Conservation (phyloP, 2,797 vertebrate species). For the Diplodus sargus region DNA sequence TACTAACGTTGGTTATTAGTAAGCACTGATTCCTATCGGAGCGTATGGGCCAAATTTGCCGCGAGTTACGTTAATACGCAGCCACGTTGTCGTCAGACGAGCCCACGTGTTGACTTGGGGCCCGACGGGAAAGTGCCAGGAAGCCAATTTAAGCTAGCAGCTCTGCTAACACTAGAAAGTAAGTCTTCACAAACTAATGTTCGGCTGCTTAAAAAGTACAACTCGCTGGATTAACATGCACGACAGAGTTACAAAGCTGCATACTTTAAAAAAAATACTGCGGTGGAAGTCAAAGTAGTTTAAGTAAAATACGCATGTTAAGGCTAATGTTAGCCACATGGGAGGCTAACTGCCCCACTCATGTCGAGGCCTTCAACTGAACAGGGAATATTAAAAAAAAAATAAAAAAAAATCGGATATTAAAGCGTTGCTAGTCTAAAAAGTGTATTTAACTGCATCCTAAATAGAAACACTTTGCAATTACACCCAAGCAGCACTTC, state of each 20-base stretch:
- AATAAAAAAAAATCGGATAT: neutral
- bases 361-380: slow-evolving; percentile 7
- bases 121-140: neutral
- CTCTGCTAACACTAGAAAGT: neutral
- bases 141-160: slow-evolving; percentile 48
- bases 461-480: fast-evolving
- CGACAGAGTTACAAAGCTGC: fast-evolving
- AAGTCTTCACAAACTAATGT: fast-evolving
- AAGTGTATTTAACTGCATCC: fast-evolving
- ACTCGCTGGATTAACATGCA: fast-evolving
- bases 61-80: neutral
- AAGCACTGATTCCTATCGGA: fast-evolving
- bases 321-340: slow-evolving; percentile 23
- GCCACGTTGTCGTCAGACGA: slow-evolving; percentile 22
- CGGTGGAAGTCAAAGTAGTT: fast-evolving
- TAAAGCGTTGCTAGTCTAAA: fast-evolving
- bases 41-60: fast-evolving
- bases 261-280: fast-evolving
- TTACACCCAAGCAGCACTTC: fast-evolving
- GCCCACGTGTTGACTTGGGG: slow-evolving; percentile 72
- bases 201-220: fast-evolving
- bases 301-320: fast-evolving
- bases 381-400: neutral
- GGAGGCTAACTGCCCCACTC: slow-evolving; percentile 27
- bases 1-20: fast-evolving